Conservation (phyloP, 2,113 vertebrate genomes). For the Hippocampus guttulatus region DNA sequence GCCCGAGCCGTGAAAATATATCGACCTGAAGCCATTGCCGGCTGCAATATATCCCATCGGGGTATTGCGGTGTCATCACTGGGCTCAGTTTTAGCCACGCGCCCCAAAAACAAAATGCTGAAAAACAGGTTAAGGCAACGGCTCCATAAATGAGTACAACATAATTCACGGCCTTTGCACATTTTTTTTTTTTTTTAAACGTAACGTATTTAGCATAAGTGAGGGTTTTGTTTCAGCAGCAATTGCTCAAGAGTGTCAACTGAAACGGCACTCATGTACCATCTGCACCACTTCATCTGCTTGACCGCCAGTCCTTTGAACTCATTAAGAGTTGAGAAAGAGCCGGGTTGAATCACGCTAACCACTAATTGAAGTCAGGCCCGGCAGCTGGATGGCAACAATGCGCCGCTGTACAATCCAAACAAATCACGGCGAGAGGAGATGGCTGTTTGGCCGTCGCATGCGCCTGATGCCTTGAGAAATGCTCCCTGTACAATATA, state of each 20-base stretch:
- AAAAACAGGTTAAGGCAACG: too few relatives aligned
- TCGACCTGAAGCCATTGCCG: too few relatives aligned
- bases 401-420: constrained; percentile 58
- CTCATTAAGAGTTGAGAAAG: constrained; percentile 57
- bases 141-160: too few relatives aligned
- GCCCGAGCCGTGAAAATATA: too few relatives aligned
- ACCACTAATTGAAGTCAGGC: constrained; percentile 69
- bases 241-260: not conserved
- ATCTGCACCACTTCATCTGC: constrained; percentile 28
- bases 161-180: too few relatives aligned
- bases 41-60: too few relatives aligned
- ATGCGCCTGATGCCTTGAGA: constrained; percentile 44
- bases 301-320: constrained; percentile 43
- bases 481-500: constrained; percentile 44
- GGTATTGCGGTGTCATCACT: too few relatives aligned
- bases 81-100: too few relatives aligned
- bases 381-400: constrained; percentile 65
- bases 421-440: constrained; percentile 53
- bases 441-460: constrained; percentile 57
- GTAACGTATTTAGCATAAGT: too few relatives aligned
- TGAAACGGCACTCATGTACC: not conserved
- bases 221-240: too few relatives aligned
- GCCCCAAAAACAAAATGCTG: too few relatives aligned
- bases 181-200: too few relatives aligned
- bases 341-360: constrained; percentile 45